Evolutionary conservation across 1,140 invertebrate species (phyloP).

Genomic region (Palaemon carinicauda): DNA sequence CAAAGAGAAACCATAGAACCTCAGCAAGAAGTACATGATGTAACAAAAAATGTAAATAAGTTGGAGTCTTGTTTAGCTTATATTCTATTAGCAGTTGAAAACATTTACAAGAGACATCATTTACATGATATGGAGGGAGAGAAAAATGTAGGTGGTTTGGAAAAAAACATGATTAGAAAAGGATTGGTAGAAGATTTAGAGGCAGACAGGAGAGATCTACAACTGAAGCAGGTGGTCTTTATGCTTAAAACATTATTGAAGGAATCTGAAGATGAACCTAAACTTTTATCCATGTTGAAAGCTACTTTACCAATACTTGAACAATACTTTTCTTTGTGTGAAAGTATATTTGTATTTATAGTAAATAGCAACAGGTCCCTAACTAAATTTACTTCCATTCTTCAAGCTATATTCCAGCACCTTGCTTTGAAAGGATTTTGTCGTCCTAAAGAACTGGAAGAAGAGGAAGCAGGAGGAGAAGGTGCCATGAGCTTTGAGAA

Average conservation of each 20-base stretch:
- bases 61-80: slow-evolving; percentile 38
- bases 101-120: slow-evolving; percentile 5
- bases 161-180: slow-evolving; percentile 9
- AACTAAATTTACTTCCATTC: slow-evolving; percentile 83
- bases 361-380: slow-evolving; percentile 78
- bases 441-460: slow-evolving; percentile 79
- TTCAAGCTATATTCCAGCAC: slow-evolving; percentile 86
- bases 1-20: not conserved
- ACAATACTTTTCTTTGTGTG: slow-evolving; percentile 77
- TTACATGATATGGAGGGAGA: not conserved
- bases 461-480: slow-evolving; percentile 70
- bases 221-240: not conserved
- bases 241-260: slow-evolving; percentile 20
- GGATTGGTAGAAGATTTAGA: slow-evolving; percentile 13
- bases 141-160: not conserved
- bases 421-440: slow-evolving; percentile 92
- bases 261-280: not conserved
- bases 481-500: slow-evolving; percentile 67
- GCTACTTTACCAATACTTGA: slow-evolving; percentile 76
- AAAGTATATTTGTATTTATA: slow-evolving; percentile 81
- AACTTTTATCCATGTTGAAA: slow-evolving; percentile 17
- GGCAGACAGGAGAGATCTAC: slow-evolving; percentile 5
- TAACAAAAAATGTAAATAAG: not conserved
- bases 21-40: not conserved
- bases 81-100: slow-evolving; percentile 23